Evolutionary conservation across 1,140 invertebrate genomes (phyloP).

Genomic region (Scaptodrosophila lebanonensis): DNA sequence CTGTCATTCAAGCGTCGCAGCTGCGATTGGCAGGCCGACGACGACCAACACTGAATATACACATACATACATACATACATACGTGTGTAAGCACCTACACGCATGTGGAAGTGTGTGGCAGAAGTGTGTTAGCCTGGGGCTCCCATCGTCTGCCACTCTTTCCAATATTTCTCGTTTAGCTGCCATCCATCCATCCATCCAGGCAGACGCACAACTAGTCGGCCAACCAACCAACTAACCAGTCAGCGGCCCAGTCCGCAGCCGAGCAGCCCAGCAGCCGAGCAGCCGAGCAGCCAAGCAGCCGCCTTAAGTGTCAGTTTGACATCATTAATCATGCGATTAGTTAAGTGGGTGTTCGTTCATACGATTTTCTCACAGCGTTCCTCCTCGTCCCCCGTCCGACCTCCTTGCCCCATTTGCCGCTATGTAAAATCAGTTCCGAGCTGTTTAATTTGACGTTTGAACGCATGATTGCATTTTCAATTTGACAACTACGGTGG

Average conservation of each 20-base stretch:
- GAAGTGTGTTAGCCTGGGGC: no score
- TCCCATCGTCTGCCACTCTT: no score
- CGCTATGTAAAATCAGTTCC: conserved; percentile 67
- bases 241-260: background rate
- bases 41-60: conserved; percentile 39
- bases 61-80: conserved; percentile 28
- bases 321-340: conserved; percentile 77
- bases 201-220: no score
- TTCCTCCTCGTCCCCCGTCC: background rate
- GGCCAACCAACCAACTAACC: conserved; percentile 8
- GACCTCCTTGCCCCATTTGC: conserved; percentile 18
- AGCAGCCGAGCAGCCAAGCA: conserved; percentile 18
- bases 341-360: conserved; percentile 75
- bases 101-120: no score
- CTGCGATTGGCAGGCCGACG: conserved; percentile 62
- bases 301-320: conserved; percentile 63
- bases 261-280: conserved; percentile 3
- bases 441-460: conserved; percentile 75
- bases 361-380: conserved; percentile 17
- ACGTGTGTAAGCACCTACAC: no score
- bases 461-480: conserved; percentile 72
- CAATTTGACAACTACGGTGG: conserved; percentile 66
- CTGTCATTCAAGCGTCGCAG: conserved; percentile 76
- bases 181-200: no score
- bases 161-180: conserved; percentile 18